Percentiles rank a stretch among this genome's conserved stretches.
These are phyloP conservation scores for Aeoliscus strigatus DNA, from an alignment of 2,797 vertebrate genomes.

Conservation along the genomic window DNA sequence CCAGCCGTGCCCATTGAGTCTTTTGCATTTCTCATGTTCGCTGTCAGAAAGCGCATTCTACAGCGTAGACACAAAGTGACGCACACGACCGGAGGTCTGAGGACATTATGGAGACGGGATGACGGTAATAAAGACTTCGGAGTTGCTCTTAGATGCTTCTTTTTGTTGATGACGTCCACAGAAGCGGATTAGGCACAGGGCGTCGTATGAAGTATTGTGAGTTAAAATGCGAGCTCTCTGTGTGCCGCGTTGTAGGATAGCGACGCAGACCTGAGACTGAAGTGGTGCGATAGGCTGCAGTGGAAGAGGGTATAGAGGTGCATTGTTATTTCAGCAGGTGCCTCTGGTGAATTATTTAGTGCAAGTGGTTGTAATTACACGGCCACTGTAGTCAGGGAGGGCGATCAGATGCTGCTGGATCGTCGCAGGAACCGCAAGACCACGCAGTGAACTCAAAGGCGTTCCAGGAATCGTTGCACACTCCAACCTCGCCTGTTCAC, in stretches of 20 bases:
- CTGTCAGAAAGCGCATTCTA: constrained; percentile 58
- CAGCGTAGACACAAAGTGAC: constrained; percentile 49
- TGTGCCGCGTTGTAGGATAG: constrained; percentile 27
- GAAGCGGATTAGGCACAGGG: no score
- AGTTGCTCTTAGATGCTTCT: constrained; percentile 20
- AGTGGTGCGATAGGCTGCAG: constrained; percentile 48
- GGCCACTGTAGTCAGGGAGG: constrained; percentile 34
- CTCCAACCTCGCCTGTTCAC: constrained; percentile 19
- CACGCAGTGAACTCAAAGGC: constrained; percentile 31
- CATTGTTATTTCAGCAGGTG: constrained; percentile 54
- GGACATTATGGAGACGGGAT: constrained; percentile 48
- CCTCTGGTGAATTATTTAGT: constrained; percentile 66
- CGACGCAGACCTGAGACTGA: constrained; percentile 35
- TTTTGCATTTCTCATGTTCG: constrained; percentile 63
- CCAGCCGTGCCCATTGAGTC: constrained; percentile 53
- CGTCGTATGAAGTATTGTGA: no score
- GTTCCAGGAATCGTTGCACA: constrained; percentile 53
- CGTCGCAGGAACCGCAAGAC: constrained; percentile 33
- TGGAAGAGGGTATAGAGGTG: constrained; percentile 38
- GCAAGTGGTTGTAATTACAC: constrained; percentile 66
- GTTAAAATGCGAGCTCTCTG: no score
- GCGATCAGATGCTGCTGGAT: constrained; percentile 38
- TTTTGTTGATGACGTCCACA: no score
- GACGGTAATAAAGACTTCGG: constrained; percentile 39
- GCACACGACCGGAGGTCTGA: constrained; percentile 55